Evolutionary conservation across 1,140 invertebrate species (phyloP), one percentile per base, ranked within the genome.

Genomic region (Laupala kohalensis): DNA sequence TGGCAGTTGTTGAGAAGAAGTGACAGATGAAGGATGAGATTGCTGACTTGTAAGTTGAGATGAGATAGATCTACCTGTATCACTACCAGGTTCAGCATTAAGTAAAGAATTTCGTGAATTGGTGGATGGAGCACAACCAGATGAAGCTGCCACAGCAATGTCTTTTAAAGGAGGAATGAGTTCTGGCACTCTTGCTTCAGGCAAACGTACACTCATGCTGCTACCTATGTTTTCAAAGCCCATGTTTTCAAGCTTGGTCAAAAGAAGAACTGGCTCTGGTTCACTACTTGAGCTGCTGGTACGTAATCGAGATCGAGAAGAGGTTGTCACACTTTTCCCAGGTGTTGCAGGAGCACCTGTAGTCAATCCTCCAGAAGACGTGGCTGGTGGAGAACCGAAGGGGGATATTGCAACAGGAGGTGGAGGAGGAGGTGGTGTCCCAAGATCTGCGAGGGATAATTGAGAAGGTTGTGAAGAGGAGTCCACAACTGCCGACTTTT

Each of bases 171-270:
- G 73, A 30, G 71, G 72, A 67, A 67, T 71, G 63, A 70, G 75
- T 73, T 73, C 77, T 74, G 65, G 77, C 70, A 75, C 75, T 72
- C 75, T 78, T 72, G 26, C 74, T 71, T 62, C 73, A 68, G 72
- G 75, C 74, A 73, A 29, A 53, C 75, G 73, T 63, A 79, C 77
- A 26, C 76, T 75, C 27, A 79, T 79, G 25, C 77, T 78, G 23
- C 75, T 77, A 68, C 79, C 77, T 23, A 81, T 71, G 75, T 79
- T 81, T 73, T 82, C 80, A 76, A 79, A 82, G 69, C 80, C 78
- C n/a, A 79, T 77, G 74, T 81, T 75, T 72, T 82, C 80, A 53
- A 81, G 74, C 74, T 80, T 81, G 65, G 81, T 80, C 25, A 80
- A 74, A 2, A 79, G 75, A 5, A 80, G 79, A 23, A 80, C 76